phyloP scores from a whole-genome alignment of 2,797 vertebrate genomes.

The Anolis apletophallus region DNA sequence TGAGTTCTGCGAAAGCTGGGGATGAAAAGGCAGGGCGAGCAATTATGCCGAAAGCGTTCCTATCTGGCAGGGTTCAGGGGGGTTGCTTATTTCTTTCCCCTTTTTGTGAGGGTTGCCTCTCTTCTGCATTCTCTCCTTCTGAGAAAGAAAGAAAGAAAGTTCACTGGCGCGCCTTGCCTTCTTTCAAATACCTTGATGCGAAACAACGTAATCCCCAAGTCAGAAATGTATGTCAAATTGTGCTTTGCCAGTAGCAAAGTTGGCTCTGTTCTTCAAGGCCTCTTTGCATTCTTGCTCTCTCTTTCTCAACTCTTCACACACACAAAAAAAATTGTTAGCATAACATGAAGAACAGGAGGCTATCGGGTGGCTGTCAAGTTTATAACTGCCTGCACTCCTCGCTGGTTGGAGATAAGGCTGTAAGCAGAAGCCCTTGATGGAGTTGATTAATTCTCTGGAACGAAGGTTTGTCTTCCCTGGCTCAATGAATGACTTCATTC shows the following conservation, averaged over 20 bases:
- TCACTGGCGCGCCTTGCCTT: conserved; percentile 72
- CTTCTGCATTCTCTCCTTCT: not conserved
- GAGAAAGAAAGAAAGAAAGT: conserved; percentile 61
- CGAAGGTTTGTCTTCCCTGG: conserved; percentile 89
- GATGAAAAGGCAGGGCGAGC: conserved; percentile 86
- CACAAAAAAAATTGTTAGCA: conserved; percentile 82
- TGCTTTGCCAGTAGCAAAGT: conserved; percentile 79
- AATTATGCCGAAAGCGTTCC: conserved; percentile 86
- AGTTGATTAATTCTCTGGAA: conserved; percentile 92
- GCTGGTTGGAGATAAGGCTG: conserved; percentile 81
- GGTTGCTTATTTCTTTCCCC: conserved; percentile 19
- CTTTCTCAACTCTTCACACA: conserved; percentile 69
- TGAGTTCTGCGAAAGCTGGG: conserved; percentile 87
- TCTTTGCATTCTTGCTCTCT: conserved; percentile 37
- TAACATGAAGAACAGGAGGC: conserved; percentile 83
- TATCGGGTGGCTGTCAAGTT: conserved; percentile 88
- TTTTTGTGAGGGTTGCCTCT: not conserved
- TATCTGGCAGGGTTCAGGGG: conserved; percentile 80
- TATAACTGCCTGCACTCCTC: conserved; percentile 83
- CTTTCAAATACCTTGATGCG: conserved; percentile 75
- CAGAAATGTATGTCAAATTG: conserved; percentile 82
- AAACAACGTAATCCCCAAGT: conserved; percentile 79
- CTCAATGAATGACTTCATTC: conserved; percentile 93
- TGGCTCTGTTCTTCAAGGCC: conserved; percentile 59
- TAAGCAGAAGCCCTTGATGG: conserved; percentile 81